These are phyloP conservation scores for Leptinotarsa texana DNA, from an alignment of 1,140 invertebrate species.

Conservation along the genomic window DNA sequence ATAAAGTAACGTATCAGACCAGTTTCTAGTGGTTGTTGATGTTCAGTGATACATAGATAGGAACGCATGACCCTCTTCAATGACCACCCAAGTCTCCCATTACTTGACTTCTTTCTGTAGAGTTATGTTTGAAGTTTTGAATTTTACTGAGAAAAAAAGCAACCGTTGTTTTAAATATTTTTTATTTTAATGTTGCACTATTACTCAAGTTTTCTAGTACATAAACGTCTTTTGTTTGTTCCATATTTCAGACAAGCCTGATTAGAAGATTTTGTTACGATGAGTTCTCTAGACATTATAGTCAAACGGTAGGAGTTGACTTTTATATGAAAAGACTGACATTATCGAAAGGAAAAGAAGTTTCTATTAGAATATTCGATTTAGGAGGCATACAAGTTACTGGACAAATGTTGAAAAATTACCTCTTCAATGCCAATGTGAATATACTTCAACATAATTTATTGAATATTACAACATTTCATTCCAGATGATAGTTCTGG, in stretches of 20 bases:
- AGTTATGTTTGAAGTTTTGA: no score
- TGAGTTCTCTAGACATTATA: constrained; percentile 75
- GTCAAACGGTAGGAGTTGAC: constrained; percentile 78
- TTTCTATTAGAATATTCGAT: constrained; percentile 81
- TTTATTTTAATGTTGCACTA: not conserved
- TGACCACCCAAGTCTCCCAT: no score
- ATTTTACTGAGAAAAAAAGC: not conserved
- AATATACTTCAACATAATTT: constrained; percentile 5
- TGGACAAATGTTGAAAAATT: constrained; percentile 82
- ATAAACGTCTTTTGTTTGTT: not conserved
- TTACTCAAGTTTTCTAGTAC: not conserved
- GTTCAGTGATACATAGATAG: no score
- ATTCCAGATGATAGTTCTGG: constrained; percentile 77
- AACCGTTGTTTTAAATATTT: not conserved
- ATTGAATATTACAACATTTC: constrained; percentile 7
- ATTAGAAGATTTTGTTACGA: constrained; percentile 73
- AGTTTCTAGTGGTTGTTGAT: no score
- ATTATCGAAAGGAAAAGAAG: constrained; percentile 69
- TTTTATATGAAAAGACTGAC: constrained; percentile 74
- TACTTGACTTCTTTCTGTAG: no score
- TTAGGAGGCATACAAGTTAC: constrained; percentile 76
- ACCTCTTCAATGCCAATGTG: constrained; percentile 80
- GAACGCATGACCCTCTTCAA: no score
- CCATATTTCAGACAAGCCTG: constrained; percentile 67
- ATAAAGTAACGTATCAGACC: no score